Percentiles rank a stretch among this genome's conserved stretches.
These are phyloP conservation scores for Drosophila ambigua DNA, from an alignment of 1,140 invertebrate genomes.

Conservation along the genomic window DNA sequence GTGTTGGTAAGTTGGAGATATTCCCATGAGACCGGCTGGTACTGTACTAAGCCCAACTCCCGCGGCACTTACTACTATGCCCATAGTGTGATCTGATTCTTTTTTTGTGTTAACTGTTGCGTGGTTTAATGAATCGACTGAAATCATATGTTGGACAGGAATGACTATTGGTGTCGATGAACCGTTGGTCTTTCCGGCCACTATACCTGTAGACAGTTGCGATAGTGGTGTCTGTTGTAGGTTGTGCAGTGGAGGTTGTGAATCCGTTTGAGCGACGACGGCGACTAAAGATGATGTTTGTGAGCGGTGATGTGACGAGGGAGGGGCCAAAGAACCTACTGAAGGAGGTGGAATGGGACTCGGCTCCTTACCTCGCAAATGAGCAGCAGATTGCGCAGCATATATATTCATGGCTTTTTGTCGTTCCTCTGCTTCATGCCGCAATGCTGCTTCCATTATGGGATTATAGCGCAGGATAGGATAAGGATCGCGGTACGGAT, in stretches of 20 bases:
- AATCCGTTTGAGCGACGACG: slow-evolving; percentile 26
- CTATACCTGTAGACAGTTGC: slow-evolving; percentile 39
- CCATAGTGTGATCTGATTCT: slow-evolving; percentile 55
- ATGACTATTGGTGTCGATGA: slow-evolving; percentile 51
- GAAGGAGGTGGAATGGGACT: slow-evolving; percentile 85
- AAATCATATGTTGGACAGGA: slow-evolving; percentile 72
- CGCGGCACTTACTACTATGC: slow-evolving; percentile 52
- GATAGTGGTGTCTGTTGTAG: slow-evolving; percentile 25
- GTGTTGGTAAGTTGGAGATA: slow-evolving; percentile 47
- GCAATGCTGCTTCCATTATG: slow-evolving; percentile 89
- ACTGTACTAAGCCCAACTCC: slow-evolving; percentile 47
- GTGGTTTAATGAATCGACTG: slow-evolving; percentile 62
- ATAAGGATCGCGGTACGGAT: slow-evolving; percentile 88
- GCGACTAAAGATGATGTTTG: slow-evolving; percentile 51
- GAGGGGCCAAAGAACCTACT: slow-evolving; percentile 83
- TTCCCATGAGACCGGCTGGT: slow-evolving; percentile 61
- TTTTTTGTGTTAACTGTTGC: slow-evolving; percentile 56
- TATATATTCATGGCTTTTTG: slow-evolving; percentile 90
- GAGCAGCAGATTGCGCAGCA: slow-evolving; percentile 86
- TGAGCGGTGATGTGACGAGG: slow-evolving; percentile 83
- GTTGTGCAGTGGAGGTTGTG: slow-evolving; percentile 27
- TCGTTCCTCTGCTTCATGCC: slow-evolving; percentile 89
- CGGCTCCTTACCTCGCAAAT: slow-evolving; percentile 86
- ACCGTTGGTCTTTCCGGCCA: slow-evolving; percentile 36
- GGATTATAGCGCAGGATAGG: slow-evolving; percentile 88